These are phyloP conservation scores for Lanius ludovicianus DNA, from an alignment of 2,113 vertebrate genomes.

Conservation along the genomic window DNA sequence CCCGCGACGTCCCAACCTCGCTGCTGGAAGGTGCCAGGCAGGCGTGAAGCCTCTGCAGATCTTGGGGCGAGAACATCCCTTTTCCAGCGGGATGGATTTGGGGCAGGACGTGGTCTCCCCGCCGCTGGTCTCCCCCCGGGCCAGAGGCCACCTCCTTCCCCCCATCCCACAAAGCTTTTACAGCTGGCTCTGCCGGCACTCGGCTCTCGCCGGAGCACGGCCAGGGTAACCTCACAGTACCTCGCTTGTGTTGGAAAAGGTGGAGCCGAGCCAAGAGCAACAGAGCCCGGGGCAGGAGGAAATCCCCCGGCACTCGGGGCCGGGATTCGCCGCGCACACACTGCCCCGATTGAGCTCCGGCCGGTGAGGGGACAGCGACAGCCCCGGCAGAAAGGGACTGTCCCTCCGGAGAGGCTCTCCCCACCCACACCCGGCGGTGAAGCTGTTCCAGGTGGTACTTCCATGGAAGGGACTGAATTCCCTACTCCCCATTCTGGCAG, in stretches of 20 bases:
- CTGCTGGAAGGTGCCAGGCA: not conserved
- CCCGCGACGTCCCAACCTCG: fast-evolving
- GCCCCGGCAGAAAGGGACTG: not conserved
- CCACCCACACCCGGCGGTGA: fast-evolving
- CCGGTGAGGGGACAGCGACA: not conserved
- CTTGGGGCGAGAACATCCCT: not conserved
- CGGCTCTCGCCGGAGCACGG: not conserved
- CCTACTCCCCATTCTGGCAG: fast-evolving
- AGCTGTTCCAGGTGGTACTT: not conserved
- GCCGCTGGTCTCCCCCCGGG: not conserved
- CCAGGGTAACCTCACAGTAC: constrained; percentile 61
- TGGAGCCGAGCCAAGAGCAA: constrained; percentile 51
- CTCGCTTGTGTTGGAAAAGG: constrained; percentile 28
- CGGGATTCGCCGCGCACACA: not conserved
- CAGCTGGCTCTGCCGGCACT: constrained; percentile 25
- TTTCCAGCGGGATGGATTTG: not conserved
- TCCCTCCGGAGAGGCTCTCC: not conserved
- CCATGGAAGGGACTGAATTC: not conserved
- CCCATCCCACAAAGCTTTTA: not conserved
- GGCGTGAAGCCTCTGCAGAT: not conserved
- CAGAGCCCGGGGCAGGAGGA: constrained; percentile 51
- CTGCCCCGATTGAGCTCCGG: constrained; percentile 17
- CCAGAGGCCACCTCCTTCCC: constrained; percentile 15
- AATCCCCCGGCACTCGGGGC: constrained; percentile 27
- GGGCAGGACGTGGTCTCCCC: not conserved